A percentile compares a stretch with the other conserved stretches of the same genome.
These are phyloP conservation scores for Euzophera pinguis DNA, from an alignment of 2,888 invertebrate species.

Conservation along the genomic window DNA sequence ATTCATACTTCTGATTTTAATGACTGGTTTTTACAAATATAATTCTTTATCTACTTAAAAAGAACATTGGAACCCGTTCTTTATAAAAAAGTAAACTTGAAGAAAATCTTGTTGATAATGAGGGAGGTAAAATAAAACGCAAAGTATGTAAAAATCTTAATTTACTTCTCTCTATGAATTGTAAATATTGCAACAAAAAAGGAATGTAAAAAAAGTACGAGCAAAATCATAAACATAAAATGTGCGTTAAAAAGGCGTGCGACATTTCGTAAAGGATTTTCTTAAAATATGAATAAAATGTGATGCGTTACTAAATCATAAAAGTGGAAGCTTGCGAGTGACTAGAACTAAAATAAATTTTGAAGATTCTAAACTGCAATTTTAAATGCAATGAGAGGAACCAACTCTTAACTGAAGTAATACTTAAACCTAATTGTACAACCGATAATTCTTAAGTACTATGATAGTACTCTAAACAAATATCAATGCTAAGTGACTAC, in stretches of 20 bases:
- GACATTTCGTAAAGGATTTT: constrained; percentile 19
- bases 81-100: background rate
- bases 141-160: constrained; percentile 41
- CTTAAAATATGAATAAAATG: constrained; percentile 32
- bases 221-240: constrained; percentile 30
- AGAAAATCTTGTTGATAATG: background rate
- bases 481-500: background rate
- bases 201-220: constrained; percentile 54
- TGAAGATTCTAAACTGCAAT: constrained; percentile 29
- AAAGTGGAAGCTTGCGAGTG: constrained; percentile 58
- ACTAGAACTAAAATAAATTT: constrained; percentile 66
- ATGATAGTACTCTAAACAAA: constrained; percentile 50
- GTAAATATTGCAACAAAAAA: constrained; percentile 52
- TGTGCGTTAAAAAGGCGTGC: constrained; percentile 27
- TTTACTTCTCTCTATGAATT: constrained; percentile 37
- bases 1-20: too few relatives aligned
- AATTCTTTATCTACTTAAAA: too few relatives aligned
- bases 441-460: constrained; percentile 36
- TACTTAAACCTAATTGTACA: constrained; percentile 40
- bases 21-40: too few relatives aligned
- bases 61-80: too few relatives aligned
- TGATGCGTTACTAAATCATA: constrained; percentile 44
- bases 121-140: constrained; percentile 32
- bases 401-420: constrained; percentile 31
- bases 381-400: constrained; percentile 64